A percentile compares a stretch with the other conserved stretches of the same genome.
Evolutionary conservation across 2,888 invertebrate species (phyloP).

Genomic region (Cataglyphis livida): DNA sequence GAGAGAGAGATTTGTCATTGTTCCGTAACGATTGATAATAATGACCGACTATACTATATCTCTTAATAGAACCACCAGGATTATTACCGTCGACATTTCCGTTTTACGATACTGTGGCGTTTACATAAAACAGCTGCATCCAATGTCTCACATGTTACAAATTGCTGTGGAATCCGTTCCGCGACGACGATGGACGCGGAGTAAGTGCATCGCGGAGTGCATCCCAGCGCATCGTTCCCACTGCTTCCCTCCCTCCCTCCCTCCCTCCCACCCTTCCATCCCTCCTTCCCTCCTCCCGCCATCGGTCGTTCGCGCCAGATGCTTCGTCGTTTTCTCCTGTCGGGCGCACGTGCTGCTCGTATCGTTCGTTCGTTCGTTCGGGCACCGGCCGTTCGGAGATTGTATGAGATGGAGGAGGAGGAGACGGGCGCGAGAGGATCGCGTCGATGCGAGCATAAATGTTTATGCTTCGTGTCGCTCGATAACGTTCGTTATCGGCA

Average conservation of each 20-base stretch:
- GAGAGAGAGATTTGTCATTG: background rate
- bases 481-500: constrained; percentile 77
- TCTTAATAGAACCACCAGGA: constrained; percentile 18
- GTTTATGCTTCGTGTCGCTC: constrained; percentile 76
- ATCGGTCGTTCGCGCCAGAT: constrained; percentile 69
- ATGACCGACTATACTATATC: background rate
- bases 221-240: constrained; percentile 51
- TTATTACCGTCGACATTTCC: constrained; percentile 49
- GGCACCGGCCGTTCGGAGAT: constrained; percentile 45
- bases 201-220: constrained; percentile 53
- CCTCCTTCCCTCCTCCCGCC: constrained; percentile 5
- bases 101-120: constrained; percentile 47
- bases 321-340: constrained; percentile 71
- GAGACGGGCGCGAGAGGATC: constrained; percentile 58
- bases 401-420: constrained; percentile 30
- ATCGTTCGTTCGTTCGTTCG: constrained; percentile 65
- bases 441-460: constrained; percentile 77
- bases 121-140: constrained; percentile 50
- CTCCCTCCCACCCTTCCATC: background rate
- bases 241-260: background rate
- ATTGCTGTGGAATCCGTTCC: constrained; percentile 48
- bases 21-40: constrained; percentile 24
- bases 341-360: constrained; percentile 73
- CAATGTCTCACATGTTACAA: constrained; percentile 47
- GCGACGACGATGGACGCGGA: constrained; percentile 39